Evolutionary conservation across 1,140 invertebrate genomes (phyloP).

Genomic region (Heliconius melpomene): DNA sequence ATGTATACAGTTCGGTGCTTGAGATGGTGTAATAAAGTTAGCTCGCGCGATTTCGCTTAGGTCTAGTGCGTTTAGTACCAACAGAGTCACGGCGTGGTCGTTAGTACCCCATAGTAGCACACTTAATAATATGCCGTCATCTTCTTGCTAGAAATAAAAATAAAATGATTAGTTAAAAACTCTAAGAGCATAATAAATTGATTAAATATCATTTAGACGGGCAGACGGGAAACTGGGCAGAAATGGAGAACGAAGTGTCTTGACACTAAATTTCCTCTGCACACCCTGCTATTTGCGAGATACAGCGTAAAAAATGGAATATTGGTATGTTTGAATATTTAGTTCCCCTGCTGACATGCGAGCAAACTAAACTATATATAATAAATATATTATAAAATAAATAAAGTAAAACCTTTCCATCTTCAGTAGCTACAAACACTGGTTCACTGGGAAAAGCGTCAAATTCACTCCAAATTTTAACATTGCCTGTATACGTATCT

Average conservation of each 20-base stretch:
- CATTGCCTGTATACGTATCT: constrained; percentile 84
- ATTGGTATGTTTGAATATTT: no score
- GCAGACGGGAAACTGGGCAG: no score
- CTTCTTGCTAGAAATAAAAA: neutral
- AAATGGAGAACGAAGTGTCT: neutral
- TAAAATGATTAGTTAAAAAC: no score
- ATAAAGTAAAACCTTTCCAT: constrained; percentile 80
- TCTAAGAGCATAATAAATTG: no score
- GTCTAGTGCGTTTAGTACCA: neutral
- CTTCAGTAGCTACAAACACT: constrained; percentile 89
- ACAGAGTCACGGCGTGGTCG: neutral
- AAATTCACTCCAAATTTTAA: constrained; percentile 86
- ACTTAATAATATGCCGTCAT: neutral
- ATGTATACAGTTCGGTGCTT: constrained; percentile 41
- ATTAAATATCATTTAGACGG: no score
- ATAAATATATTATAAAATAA: no score
- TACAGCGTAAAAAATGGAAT: neutral
- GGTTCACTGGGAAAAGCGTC: constrained; percentile 93
- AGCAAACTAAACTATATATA: no score
- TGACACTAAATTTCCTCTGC: neutral
- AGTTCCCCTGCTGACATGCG: no score
- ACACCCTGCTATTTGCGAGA: neutral
- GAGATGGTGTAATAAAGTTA: constrained; percentile 36
- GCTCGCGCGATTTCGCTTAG: constrained; percentile 35
- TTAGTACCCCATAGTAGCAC: neutral